A percentile compares a stretch with the other conserved stretches of the same genome.
Conservation (phyloP, 2,797 vertebrate genomes). For the Aphelocoma californica region DNA sequence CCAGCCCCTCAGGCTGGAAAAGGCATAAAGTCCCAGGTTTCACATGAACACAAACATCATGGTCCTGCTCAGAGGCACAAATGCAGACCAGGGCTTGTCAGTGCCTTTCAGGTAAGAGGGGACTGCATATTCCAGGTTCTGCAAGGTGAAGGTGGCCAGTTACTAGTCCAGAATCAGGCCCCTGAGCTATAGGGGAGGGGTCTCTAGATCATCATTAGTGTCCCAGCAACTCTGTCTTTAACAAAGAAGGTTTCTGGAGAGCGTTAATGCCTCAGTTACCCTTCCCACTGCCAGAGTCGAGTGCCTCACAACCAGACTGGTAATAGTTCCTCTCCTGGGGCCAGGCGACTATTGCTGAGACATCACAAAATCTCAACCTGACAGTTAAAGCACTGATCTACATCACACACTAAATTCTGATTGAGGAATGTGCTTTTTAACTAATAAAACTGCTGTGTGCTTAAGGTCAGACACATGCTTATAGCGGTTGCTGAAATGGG, state of each 20-base stretch:
- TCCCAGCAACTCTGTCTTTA: background rate
- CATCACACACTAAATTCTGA: background rate
- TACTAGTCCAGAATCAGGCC: background rate
- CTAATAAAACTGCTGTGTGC: background rate
- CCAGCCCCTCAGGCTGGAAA: background rate
- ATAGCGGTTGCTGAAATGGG: background rate
- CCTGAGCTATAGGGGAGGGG: background rate
- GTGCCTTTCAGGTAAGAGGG: background rate
- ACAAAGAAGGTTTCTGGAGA: background rate
- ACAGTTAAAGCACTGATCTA: background rate
- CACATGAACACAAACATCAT: accelerated
- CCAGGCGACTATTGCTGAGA: background rate
- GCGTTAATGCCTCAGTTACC: background rate
- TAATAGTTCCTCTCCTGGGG: background rate
- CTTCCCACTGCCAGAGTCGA: accelerated
- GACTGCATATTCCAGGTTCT: background rate
- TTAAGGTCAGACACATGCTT: background rate
- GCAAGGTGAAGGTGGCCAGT: background rate
- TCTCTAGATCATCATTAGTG: background rate
- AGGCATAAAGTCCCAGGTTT: background rate
- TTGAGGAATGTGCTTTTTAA: background rate
- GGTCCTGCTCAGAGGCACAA: background rate
- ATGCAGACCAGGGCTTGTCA: accelerated
- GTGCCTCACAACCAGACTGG: background rate
- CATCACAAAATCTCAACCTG: background rate